Conservation (phyloP, 2,888 invertebrate species). For the Didymodactylos carnosus region DNA sequence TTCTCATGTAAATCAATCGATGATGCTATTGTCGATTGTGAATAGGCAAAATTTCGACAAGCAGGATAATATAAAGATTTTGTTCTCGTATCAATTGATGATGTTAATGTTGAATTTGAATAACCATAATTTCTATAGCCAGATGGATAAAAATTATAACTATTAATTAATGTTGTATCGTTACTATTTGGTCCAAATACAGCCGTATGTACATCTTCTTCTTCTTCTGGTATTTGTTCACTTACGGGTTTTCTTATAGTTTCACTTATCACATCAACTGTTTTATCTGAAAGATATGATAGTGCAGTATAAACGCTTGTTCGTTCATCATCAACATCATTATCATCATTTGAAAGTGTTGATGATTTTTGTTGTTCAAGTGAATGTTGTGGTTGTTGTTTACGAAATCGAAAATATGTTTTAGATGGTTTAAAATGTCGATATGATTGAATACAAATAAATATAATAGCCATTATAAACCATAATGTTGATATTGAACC, state of each 20-base stretch:
- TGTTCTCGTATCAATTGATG: not conserved
- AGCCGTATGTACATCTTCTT: no score
- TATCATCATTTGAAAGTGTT: not conserved
- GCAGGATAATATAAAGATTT: not conserved
- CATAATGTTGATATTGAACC: not conserved
- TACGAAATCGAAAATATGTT: not conserved
- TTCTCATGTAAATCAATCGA: not conserved
- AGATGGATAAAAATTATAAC: not conserved
- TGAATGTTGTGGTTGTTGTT: not conserved
- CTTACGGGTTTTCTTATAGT: not conserved
- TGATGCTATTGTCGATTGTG: not conserved
- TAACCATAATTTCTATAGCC: not conserved
- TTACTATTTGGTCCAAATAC: no score
- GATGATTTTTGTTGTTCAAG: not conserved
- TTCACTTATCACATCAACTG: not conserved
- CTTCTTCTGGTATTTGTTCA: not conserved
- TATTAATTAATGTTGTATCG: not conserved
- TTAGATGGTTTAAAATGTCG: not conserved
- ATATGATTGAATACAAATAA: not conserved
- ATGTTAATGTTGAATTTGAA: not conserved
- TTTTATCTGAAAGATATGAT: not conserved
- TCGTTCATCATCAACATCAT: not conserved
- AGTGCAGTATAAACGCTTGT: not conserved
- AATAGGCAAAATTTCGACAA: not conserved
- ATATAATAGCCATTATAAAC: not conserved